Conservation (phyloP, 2,888 invertebrate genomes). For the Lordiphosa andalusiaca region DNA sequence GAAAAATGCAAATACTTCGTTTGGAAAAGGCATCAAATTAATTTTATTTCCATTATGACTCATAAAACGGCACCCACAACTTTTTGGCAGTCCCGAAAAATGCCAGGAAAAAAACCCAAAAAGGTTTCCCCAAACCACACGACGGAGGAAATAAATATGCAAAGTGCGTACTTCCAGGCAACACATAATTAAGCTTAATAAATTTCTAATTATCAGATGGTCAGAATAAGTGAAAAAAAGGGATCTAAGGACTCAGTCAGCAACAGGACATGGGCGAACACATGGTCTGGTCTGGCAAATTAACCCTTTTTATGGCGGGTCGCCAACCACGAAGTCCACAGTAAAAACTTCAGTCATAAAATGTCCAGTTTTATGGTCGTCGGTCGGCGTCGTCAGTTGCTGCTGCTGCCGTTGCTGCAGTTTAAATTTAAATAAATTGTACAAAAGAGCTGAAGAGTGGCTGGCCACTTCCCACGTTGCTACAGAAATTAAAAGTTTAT, state of each 20-base stretch:
- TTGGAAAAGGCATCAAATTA: conserved; percentile 54
- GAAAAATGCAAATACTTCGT: conserved; percentile 29
- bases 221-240: conserved; percentile 69
- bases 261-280: conserved; percentile 29
- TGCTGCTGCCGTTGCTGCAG: conserved; percentile 53
- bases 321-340: conserved; percentile 38
- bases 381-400: conserved; percentile 12
- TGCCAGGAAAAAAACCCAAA: conserved; percentile 15
- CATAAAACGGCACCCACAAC: conserved; percentile 54
- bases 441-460: conserved; percentile 58
- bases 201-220: conserved; percentile 76
- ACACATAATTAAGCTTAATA: conserved; percentile 77
- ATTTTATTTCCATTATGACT: conserved; percentile 66
- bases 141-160: conserved; percentile 46
- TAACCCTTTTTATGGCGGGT: conserved; percentile 54
- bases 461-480: conserved; percentile 57
- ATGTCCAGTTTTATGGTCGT: conserved; percentile 61
- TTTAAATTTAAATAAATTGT: conserved; percentile 76
- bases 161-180: conserved; percentile 67
- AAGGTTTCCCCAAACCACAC: conserved; percentile 19
- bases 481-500: conserved; percentile 74
- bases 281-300: conserved; percentile 62
- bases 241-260: conserved; percentile 53
- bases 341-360: conserved; percentile 69
- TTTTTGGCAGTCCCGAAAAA: conserved; percentile 38